Evolutionary conservation across 2,797 vertebrate genomes (phyloP).

Genomic region (Heteromormyrus szaboi): DNA sequence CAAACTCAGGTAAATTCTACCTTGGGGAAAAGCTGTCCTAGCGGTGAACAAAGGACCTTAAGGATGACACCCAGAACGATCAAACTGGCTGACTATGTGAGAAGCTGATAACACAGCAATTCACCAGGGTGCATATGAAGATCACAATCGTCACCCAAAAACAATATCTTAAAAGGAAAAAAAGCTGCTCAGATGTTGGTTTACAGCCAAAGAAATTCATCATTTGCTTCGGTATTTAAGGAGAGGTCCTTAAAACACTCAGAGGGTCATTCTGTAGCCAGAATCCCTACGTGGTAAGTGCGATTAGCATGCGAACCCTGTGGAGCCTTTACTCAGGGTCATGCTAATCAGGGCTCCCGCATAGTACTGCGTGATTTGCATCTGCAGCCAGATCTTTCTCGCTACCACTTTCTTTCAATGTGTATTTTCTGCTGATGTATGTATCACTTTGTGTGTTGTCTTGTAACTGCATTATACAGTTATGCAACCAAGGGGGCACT

Average conservation of each 20-base stretch:
- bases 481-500: not conserved
- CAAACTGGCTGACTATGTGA: not conserved
- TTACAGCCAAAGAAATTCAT: not conserved
- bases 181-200: not conserved
- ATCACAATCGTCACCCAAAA: not conserved
- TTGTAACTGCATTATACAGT: not conserved
- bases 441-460: not conserved
- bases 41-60: not conserved
- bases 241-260: not conserved
- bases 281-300: not conserved
- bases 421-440: not conserved
- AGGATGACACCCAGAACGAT: not conserved
- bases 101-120: not conserved
- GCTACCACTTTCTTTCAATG: not conserved
- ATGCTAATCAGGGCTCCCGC: not conserved
- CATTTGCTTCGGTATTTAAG: not conserved
- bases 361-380: not conserved
- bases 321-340: not conserved
- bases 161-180: not conserved
- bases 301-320: not conserved
- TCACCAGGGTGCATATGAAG: not conserved
- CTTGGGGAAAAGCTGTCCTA: not conserved
- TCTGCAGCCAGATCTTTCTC: not conserved
- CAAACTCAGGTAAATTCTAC: not conserved
- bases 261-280: not conserved